Base-by-base conservation (phyloP, 92 coral and sea anemone genomes). In the Epizoanthus ramosus region DNA sequence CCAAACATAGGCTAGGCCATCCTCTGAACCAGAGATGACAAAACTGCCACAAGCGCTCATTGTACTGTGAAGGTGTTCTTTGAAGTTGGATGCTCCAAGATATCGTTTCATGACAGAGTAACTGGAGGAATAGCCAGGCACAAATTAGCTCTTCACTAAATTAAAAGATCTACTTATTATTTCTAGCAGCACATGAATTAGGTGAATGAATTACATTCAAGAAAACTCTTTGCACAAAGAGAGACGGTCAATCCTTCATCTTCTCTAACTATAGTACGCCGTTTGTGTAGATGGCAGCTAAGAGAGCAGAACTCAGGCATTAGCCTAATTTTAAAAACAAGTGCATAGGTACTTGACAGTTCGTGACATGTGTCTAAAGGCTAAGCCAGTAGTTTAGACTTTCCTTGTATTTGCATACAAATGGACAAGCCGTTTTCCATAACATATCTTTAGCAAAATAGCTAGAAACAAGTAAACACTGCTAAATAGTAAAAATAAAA, bases 21-120 rank as follows among this genome's bases (percentile, higher is more conserved):
- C 99, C 74, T 96, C 99, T 0, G 99, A 96, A 25, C 99, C 99
- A n/a, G 97, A 91, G 82, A 96, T 86, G 18, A 96, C 99, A 77
- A 94, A 96, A 65, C 96, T 85, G 6, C 99, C 99, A 80, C 99
- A 96, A 50, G 95, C 68, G 67, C 97, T 96, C 88, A 96, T 72
- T 19, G 99, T 89, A 85, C 99, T 94, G 82, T 93, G 94, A 71
- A 96, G 92, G 84, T 96, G 99, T 45, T 96, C 99, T 79, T 90
- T 94, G 81, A 92, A 96, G 91, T 96, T 94, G 41, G 94, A 94
- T 10, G 99, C 97, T 25, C 97, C 99, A 63, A 94, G 87, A 71
- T 94, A 96, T 45, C 98, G 96, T 71, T 79, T 92, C 93, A 96
- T 92, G 65, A 96, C 69, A 19, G 98, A 86, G 73, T 86, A 96